Conservation (phyloP, 1,140 invertebrate genomes). For the Orchestia grillus region DNA sequence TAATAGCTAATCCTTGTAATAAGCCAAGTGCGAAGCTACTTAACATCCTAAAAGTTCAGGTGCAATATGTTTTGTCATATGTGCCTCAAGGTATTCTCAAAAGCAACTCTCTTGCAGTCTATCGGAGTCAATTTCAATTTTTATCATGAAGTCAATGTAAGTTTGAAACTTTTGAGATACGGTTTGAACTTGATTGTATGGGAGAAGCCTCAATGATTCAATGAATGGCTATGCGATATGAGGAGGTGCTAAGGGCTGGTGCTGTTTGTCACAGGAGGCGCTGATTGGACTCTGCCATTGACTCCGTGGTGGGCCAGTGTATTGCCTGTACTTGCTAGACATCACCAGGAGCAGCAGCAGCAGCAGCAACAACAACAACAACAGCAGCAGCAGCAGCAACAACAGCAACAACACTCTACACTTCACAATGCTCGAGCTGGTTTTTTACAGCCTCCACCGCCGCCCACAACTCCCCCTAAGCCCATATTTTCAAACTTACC, state of each 20-base stretch:
- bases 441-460: constrained; percentile 29
- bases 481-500: constrained; percentile 13
- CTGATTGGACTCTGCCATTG: constrained; percentile 65
- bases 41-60: background rate
- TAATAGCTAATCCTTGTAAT: constrained; percentile 29
- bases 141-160: background rate
- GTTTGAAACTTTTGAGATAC: background rate
- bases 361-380: constrained; percentile 42
- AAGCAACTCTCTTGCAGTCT: background rate
- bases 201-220: background rate
- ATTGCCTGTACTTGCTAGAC: constrained; percentile 64
- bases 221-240: background rate
- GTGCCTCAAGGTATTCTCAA: background rate
- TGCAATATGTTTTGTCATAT: background rate
- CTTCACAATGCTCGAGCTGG: constrained; percentile 29
- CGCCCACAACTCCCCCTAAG: constrained; percentile 42
- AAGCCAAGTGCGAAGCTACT: constrained; percentile 9
- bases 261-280: constrained; percentile 63
- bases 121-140: background rate
- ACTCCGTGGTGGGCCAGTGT: constrained; percentile 67
- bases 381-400: too few species aligned
- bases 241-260: constrained; percentile 47
- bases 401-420: constrained; percentile 28
- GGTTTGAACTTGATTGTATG: background rate
- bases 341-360: constrained; percentile 62